Evolutionary conservation across 2,113 vertebrate species (phyloP), one percentile per base, ranked within the genome.

Genomic region (Nyctereutes procyonoides): DNA sequence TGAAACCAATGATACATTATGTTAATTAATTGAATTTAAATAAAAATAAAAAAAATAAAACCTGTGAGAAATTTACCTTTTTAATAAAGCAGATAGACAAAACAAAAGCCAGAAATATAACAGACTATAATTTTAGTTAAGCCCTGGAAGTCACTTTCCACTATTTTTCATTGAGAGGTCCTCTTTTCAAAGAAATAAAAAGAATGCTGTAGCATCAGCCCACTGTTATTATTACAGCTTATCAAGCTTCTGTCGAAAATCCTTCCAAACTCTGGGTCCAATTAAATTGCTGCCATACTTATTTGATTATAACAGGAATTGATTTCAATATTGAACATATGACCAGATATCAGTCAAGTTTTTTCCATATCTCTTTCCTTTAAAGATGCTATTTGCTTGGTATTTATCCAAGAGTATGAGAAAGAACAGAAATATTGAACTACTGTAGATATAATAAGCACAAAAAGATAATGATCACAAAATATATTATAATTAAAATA

Each of bases 401-500:
- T 48, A 80, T 90, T 95, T 92, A 83, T 84, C n/a, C n/a, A 93
- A 51, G 8, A 30, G 10, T 81, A 5, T 35, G 38, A 95, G 32
- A 55, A 87, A 88, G 5, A 93, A 71, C 17, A 80, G 56, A 56
- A 82, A 79, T 8, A 1, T 80, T 88, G 58, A 93, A 96, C 90
- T 55, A 26, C 13, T 86, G 38, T 43, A 73, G 67, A 85, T 79
- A 6, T 35, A 94, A 87, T 95, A 53, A 94, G 93, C 53, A 86
- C 60, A 81, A 85, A 63, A 88, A 6, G 43, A 43, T 62, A 94
- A 87, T 94, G 58, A 94, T 95, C 53, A 86, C 60, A 81, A 85
- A 63, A 88, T 10, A 48, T 91, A 90, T 65, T 77, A 84, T 74
- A 77, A 88, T 86, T 96, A 96, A 77, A 97, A 83, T 86, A 86